Evolutionary conservation across 2,113 vertebrate genomes (phyloP).

Genomic region (Cettia cetti): DNA sequence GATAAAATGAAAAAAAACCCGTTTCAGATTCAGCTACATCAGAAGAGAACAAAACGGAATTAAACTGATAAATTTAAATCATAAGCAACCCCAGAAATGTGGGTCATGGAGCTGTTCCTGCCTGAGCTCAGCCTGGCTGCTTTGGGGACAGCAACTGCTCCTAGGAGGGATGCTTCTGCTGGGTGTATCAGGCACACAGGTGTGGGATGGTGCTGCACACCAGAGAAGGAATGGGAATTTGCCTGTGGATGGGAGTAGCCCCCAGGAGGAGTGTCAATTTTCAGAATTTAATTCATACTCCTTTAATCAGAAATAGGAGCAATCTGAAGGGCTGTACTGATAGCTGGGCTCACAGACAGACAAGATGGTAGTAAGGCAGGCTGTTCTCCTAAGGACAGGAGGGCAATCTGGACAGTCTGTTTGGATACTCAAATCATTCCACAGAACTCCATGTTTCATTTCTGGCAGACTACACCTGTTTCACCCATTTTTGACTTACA

Average conservation of each 20-base stretch:
- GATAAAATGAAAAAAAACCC: slow-evolving; percentile 26
- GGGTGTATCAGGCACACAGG: accelerated
- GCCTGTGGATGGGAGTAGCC: background rate
- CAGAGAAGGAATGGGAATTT: background rate
- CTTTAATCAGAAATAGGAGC: background rate
- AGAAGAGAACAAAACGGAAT: background rate
- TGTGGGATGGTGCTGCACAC: background rate
- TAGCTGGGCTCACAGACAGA: background rate
- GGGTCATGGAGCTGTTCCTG: background rate
- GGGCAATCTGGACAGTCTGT: background rate
- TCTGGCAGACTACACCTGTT: background rate
- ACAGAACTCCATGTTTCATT: background rate
- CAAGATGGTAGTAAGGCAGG: background rate
- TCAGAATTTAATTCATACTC: background rate
- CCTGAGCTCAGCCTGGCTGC: background rate
- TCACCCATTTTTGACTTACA: background rate
- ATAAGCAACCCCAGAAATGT: background rate
- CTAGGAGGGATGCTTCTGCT: background rate
- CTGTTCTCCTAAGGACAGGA: background rate
- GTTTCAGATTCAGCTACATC: background rate
- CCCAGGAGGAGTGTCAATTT: background rate
- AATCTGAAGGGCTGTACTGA: background rate
- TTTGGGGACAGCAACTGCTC: background rate
- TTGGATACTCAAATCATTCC: background rate
- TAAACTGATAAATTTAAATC: background rate